A percentile compares a stretch with the other conserved stretches of the same genome.
Conservation (phyloP, 1,140 invertebrate species). For the Homalodisca vitripennis region DNA sequence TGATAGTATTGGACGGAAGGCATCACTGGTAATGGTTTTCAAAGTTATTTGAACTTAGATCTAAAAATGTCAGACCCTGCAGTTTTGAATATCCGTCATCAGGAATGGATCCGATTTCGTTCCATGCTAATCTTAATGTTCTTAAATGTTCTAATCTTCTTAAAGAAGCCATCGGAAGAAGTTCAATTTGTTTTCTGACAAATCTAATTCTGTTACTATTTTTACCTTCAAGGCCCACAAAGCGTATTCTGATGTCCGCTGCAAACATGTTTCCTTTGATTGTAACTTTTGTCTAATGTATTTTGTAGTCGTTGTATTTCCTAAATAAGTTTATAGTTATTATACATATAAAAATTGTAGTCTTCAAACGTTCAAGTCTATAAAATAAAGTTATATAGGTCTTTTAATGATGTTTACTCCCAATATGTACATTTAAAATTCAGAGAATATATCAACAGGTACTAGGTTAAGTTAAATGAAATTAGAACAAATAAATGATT, state of each 20-base stretch:
- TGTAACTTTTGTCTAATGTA: constrained; percentile 77
- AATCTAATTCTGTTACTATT: constrained; percentile 75
- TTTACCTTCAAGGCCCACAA: constrained; percentile 81
- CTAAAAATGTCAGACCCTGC: constrained; percentile 70
- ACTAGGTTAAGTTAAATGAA: too few relatives aligned
- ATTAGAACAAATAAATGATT: too few relatives aligned
- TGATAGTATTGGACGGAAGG: constrained; percentile 75
- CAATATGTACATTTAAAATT: too few relatives aligned
- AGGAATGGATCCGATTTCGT: constrained; percentile 70
- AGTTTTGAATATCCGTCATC: constrained; percentile 70
- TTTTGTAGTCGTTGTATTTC: constrained; percentile 82
- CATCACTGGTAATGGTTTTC: constrained; percentile 68
- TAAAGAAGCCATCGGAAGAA: constrained; percentile 78
- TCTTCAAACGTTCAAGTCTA: too few relatives aligned
- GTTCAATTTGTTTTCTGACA: constrained; percentile 82
- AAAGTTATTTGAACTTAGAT: constrained; percentile 85
- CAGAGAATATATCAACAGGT: too few relatives aligned
- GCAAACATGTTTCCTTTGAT: constrained; percentile 79
- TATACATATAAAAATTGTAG: too few relatives aligned
- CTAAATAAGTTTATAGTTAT: too few relatives aligned
- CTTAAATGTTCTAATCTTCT: constrained; percentile 70
- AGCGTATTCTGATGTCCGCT: constrained; percentile 80
- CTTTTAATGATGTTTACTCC: too few relatives aligned
- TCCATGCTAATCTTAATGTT: constrained; percentile 77
- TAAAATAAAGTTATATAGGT: too few relatives aligned